A percentile compares a stretch with the other conserved stretches of the same genome.
Conservation (phyloP, 2,888 invertebrate species). For the Dermolepida albohirtum region DNA sequence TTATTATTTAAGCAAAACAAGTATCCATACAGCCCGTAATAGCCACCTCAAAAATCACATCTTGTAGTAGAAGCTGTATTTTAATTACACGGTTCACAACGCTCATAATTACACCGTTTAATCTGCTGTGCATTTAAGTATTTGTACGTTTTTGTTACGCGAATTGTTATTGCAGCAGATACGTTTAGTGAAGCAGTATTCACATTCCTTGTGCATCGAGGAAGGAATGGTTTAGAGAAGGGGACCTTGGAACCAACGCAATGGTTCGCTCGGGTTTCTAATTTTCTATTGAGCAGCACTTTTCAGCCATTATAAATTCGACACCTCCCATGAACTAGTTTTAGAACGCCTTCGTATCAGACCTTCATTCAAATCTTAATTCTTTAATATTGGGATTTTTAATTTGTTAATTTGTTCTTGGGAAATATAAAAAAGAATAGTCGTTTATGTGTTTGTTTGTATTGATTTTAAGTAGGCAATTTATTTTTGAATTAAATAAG, state of each 20-base stretch:
- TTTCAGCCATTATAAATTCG: constrained; percentile 51
- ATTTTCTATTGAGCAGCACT: constrained; percentile 50
- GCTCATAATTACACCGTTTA: background rate
- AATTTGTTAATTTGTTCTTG: too few species aligned
- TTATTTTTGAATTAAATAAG: too few species aligned
- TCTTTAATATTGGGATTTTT: background rate
- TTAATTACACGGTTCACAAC: constrained; percentile 16
- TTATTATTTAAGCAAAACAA: background rate
- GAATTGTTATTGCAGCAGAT: background rate
- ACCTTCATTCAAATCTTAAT: background rate
- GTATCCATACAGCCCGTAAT: background rate
- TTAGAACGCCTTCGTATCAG: background rate
- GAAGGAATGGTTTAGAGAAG: constrained; percentile 36
- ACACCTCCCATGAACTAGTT: constrained; percentile 28
- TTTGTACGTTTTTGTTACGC: constrained; percentile 2
- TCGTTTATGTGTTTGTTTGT: too few species aligned
- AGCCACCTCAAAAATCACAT: background rate
- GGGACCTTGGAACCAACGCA: constrained; percentile 43
- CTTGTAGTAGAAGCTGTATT: constrained; percentile 17
- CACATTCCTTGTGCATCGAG: constrained; percentile 30
- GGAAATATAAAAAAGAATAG: too few species aligned
- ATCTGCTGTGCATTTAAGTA: background rate
- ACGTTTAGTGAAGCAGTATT: constrained; percentile 15
- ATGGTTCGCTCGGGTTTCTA: constrained; percentile 46
- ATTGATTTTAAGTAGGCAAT: too few species aligned